Evolutionary conservation across 2,113 vertebrate genomes (phyloP).

Genomic region (Pedionomus torquatus): DNA sequence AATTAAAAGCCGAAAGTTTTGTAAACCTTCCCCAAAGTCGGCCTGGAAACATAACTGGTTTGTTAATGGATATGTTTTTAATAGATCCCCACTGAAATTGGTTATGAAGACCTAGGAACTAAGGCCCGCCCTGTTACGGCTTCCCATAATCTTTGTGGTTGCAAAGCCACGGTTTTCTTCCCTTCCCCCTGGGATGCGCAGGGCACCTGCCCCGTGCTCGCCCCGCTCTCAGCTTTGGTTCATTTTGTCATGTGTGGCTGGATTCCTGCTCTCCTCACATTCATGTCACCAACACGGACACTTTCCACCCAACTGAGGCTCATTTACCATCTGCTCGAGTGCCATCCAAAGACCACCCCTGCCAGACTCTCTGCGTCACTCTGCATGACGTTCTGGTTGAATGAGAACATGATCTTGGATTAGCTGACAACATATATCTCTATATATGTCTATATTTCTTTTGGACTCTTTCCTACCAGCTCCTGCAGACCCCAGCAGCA

Average conservation of each 20-base stretch:
- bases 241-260: background rate
- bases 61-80: background rate
- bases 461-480: background rate
- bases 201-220: background rate
- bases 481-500: constrained; percentile 13
- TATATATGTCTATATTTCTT: background rate
- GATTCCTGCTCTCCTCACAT: background rate
- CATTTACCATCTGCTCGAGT: background rate
- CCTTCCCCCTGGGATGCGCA: background rate
- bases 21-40: background rate
- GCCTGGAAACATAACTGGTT: background rate
- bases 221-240: accelerated
- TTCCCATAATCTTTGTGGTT: background rate
- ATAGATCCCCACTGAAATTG: background rate
- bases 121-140: accelerated
- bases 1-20: background rate
- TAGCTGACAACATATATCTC: background rate
- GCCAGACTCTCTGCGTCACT: background rate
- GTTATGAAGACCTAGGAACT: background rate
- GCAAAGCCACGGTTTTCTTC: background rate
- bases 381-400: constrained; percentile 48
- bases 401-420: constrained; percentile 59
- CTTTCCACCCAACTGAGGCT: background rate
- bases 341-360: background rate
- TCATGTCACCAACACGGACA: background rate